A percentile compares a stretch with the other conserved stretches of the same genome.
These are phyloP conservation scores for Lophius piscatorius DNA, from an alignment of 2,113 vertebrate species.

Conservation along the genomic window DNA sequence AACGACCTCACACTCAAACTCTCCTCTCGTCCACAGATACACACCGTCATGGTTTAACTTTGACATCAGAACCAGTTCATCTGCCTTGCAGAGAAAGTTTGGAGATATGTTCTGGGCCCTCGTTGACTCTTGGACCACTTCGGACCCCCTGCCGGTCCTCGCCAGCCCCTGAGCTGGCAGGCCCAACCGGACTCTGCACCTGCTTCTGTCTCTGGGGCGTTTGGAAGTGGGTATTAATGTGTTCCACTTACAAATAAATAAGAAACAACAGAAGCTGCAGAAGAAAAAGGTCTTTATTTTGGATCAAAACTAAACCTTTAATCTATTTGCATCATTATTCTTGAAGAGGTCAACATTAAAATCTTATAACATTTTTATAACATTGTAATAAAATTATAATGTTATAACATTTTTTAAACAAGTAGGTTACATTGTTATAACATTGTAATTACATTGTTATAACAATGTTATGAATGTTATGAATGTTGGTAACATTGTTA, in stretches of 20 bases:
- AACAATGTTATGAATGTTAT: no score
- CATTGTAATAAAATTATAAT: no score
- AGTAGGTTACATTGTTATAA: no score
- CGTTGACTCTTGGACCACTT: conserved; percentile 2
- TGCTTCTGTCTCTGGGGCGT: conserved; percentile 37
- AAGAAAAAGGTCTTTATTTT: neutral
- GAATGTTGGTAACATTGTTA: no score
- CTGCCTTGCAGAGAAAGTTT: neutral
- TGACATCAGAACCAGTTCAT: conserved; percentile 25
- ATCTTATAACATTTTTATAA: no score
- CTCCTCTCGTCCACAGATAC: conserved; percentile 36
- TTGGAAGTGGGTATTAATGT: conserved; percentile 19
- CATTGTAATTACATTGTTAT: no score
- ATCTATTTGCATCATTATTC: no score
- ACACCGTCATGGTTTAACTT: conserved; percentile 29
- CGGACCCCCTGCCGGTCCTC: conserved; percentile 4
- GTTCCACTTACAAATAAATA: conserved; percentile 26
- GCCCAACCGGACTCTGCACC: conserved; percentile 56
- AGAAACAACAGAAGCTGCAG: conserved; percentile 1
- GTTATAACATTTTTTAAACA: no score
- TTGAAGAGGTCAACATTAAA: no score
- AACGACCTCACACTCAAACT: conserved; percentile 29
- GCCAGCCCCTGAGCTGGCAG: conserved; percentile 20
- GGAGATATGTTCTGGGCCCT: conserved; percentile 9
- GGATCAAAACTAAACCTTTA: no score